These are phyloP conservation scores for Rhabdomys dilectus DNA, from an alignment of 2,113 vertebrate species.

Conservation along the genomic window DNA sequence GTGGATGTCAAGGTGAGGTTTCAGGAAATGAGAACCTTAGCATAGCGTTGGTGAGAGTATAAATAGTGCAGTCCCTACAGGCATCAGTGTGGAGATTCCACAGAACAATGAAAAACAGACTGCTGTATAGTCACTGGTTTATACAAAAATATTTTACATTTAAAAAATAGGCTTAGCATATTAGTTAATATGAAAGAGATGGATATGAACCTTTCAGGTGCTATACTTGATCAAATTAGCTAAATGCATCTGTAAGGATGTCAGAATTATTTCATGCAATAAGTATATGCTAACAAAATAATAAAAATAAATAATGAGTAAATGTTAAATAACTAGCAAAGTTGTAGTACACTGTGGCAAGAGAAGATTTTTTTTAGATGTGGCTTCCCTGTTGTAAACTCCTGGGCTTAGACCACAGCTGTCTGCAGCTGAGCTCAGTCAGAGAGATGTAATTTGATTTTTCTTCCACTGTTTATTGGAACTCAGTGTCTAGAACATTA, in stretches of 20 bases:
- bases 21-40: not conserved
- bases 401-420: not conserved
- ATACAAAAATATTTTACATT: not conserved
- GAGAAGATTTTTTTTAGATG: not conserved
- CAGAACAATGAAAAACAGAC: not conserved
- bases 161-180: not conserved
- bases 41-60: not conserved
- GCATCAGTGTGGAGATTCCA: too few species aligned
- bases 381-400: not conserved
- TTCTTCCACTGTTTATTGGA: not conserved
- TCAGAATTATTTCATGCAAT: not conserved
- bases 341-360: not conserved
- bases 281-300: not conserved
- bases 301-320: not conserved
- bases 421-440: not conserved
- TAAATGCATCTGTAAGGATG: not conserved
- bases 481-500: not conserved
- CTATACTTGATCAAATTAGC: not conserved
- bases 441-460: not conserved
- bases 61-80: not conserved
- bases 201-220: accelerated
- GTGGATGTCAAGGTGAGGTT: not conserved
- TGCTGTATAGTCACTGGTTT: not conserved
- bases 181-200: not conserved
- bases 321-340: not conserved